Percentiles rank a stretch among this genome's conserved stretches.
Evolutionary conservation across 2,797 vertebrate genomes (phyloP).

Genomic region (Lemur catta): DNA sequence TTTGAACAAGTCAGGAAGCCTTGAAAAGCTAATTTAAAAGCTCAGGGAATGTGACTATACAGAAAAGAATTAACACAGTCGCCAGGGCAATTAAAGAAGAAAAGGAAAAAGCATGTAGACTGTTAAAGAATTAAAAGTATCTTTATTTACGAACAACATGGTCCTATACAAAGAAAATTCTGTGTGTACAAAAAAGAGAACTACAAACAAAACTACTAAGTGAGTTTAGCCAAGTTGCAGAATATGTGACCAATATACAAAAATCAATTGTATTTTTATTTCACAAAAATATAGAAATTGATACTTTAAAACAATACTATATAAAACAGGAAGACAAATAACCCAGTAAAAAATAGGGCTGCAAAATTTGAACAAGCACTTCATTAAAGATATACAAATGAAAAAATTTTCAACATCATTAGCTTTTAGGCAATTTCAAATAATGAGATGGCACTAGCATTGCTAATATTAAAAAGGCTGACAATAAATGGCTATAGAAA

Average conservation of each 20-base stretch:
- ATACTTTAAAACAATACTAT: too few relatives aligned
- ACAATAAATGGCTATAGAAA: not conserved
- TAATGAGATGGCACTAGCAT: not conserved
- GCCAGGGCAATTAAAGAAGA: not conserved
- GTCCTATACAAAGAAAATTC: not conserved
- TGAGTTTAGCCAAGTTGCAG: not conserved
- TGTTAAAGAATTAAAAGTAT: not conserved
- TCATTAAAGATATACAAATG: not conserved
- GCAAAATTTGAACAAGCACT: not conserved
- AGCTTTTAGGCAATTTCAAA: conserved; percentile 1
- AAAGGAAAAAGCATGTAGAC: not conserved
- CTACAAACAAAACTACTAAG: not conserved
- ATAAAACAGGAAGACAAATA: not conserved
- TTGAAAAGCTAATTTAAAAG: not conserved
- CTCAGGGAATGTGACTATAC: not conserved
- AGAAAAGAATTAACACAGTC: not conserved
- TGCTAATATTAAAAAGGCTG: not conserved
- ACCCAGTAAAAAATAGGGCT: not conserved
- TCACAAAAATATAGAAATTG: too few relatives aligned
- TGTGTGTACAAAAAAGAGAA: not conserved
- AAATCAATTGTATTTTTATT: too few relatives aligned
- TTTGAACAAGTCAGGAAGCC: not conserved
- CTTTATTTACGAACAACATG: too few relatives aligned
- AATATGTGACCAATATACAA: not conserved
- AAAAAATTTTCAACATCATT: not conserved